Conservation (phyloP, 2,113 vertebrate species). For the Aythya baeri region DNA sequence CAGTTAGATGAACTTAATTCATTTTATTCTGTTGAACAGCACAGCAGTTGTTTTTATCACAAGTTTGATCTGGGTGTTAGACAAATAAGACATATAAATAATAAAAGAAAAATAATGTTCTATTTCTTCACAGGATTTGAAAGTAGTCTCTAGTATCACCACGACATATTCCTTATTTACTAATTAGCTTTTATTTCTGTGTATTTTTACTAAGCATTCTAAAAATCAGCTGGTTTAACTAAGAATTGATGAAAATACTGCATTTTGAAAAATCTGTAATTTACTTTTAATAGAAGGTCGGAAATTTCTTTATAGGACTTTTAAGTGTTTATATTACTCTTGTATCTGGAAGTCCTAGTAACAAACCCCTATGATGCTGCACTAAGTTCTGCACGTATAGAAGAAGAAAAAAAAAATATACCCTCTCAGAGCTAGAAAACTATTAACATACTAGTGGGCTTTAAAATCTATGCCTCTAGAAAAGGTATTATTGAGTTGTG, state of each 20-base stretch:
- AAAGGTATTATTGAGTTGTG: background rate
- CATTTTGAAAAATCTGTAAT: background rate
- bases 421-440: background rate
- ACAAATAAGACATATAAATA: background rate
- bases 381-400: background rate
- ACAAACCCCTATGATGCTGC: background rate
- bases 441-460: background rate
- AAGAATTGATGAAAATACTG: background rate
- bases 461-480: background rate
- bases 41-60: background rate
- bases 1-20: background rate
- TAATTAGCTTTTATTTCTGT: background rate
- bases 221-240: background rate
- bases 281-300: background rate
- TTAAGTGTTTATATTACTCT: background rate
- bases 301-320: background rate
- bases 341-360: background rate
- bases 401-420: background rate
- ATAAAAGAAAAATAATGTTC: background rate
- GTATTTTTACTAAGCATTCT: background rate
- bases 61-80: background rate
- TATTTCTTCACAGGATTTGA: background rate
- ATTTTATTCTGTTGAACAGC: background rate
- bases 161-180: background rate
- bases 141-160: background rate